These are phyloP conservation scores for Mesochorus sp. DNA, from an alignment of 2,888 invertebrate species.

Conservation along the genomic window DNA sequence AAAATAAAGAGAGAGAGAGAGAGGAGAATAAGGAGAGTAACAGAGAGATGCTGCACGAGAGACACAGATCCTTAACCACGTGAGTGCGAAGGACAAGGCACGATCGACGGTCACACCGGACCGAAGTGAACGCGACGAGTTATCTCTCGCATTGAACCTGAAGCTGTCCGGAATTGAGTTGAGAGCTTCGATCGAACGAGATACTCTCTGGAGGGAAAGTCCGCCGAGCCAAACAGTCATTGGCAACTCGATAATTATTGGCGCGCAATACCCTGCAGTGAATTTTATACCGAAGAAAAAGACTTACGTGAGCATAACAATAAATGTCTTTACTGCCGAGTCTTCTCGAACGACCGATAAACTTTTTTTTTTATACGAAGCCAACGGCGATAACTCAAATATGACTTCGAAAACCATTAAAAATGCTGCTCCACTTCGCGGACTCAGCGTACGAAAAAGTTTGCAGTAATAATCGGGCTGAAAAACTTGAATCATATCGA, in stretches of 20 bases:
- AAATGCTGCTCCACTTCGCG: too few species aligned
- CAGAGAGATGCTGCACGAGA: neutral
- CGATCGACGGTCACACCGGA: constrained; percentile 15
- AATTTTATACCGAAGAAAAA: neutral
- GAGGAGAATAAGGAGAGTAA: constrained; percentile 5
- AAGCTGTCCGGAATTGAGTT: constrained; percentile 6
- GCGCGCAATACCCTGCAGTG: neutral
- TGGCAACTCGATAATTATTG: neutral
- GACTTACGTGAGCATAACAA: neutral
- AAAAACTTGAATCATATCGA: too few species aligned
- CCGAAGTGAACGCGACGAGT: constrained; percentile 2
- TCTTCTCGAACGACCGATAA: too few species aligned
- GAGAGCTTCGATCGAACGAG: neutral
- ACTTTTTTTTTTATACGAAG: too few species aligned
- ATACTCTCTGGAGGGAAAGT: constrained; percentile 1
- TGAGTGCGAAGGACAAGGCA: neutral
- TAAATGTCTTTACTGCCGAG: too few species aligned
- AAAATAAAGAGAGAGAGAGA: constrained; percentile 3
- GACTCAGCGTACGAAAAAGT: neutral
- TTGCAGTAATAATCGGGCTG: too few species aligned
- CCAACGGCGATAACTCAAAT: too few species aligned
- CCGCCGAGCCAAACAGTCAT: neutral
- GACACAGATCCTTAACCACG: neutral
- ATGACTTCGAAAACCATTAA: too few species aligned
- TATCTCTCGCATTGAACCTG: constrained; percentile 1